Base-by-base conservation (phyloP, 2,888 invertebrate genomes). In the Caenorhabditis sp. region DNA sequence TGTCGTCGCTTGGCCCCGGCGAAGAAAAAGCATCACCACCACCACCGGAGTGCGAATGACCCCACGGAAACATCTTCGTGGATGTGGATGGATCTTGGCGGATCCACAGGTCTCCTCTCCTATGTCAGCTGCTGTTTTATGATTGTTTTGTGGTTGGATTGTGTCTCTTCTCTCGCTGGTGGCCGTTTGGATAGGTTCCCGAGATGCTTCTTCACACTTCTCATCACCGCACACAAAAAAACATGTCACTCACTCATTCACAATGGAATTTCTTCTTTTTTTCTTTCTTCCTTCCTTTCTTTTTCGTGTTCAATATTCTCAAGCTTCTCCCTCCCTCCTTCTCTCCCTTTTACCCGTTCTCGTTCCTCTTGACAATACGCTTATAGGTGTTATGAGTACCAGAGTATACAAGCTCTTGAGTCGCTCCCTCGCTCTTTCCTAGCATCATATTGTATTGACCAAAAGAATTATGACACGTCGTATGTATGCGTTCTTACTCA, bases 41-140 rank as follows among this genome's bases (percentile, higher is more conserved):
- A 51, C 64, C 74, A 51, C 60, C 60, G 26, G 61, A 76, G 67
- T 76, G 76, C 76, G 51, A 74, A 65, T 74, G 74, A 74, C 74
- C 74, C 65, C 35, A n/a, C n/a, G n/a, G n/a, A n/a, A n/a, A n/a
- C 47, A 55, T 60, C 65, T 44, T 61, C 62, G 55, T 69, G 32
- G n/a, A n/a, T n/a, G n/a, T n/a, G n/a, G n/a, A n/a, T n/a, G n/a
- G n/a, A n/a, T n/a, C n/a, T n/a, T n/a, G n/a, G n/a, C n/a, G n/a
- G n/a, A n/a, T n/a, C 26, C 18, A 70, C 40, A 50, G 32, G 32
- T 44, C 50, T 32, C n/a, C n/a, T 55, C 35, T 58, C 18, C 35
- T 68, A 28, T 67, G 74, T 74, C 74, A 74, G 74, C 74, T 74
- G 74, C 60, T 50, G 74, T 74, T 74, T 74, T 67, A 74, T 74